Conservation (phyloP, 2,113 vertebrate species). For the Hippocampus barbouri region DNA sequence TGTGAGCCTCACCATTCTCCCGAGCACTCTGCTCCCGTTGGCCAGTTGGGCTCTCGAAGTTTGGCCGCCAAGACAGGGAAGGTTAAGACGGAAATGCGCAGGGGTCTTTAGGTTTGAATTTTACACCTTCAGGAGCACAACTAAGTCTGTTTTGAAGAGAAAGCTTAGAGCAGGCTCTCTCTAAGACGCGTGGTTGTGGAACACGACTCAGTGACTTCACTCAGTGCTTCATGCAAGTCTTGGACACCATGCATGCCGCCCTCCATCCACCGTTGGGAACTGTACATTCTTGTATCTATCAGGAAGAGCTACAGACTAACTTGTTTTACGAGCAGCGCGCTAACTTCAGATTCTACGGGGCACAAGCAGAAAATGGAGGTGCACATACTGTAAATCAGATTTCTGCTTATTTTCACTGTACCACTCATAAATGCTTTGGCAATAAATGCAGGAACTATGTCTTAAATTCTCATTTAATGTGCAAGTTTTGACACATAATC, state of each 20-base stretch:
- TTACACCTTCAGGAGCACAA: slow-evolving; percentile 58
- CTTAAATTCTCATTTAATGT: no score
- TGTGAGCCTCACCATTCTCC: slow-evolving; percentile 15
- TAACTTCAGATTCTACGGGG: no score
- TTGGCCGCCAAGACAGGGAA: slow-evolving; percentile 23
- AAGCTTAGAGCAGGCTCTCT: slow-evolving; percentile 51
- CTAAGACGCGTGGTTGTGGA: slow-evolving; percentile 39
- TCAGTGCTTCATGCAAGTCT: slow-evolving; percentile 31
- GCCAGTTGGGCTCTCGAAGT: neutral
- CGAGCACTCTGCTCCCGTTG: slow-evolving; percentile 11
- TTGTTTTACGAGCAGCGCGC: neutral
- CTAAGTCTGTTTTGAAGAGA: slow-evolving; percentile 51
- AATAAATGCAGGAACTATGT: no score
- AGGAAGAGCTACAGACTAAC: no score
- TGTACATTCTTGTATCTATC: neutral
- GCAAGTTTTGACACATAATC: neutral
- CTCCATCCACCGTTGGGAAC: no score
- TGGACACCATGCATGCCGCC: slow-evolving; percentile 3
- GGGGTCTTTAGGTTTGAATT: slow-evolving; percentile 65
- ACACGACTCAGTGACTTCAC: slow-evolving; percentile 29
- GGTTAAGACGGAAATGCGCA: slow-evolving; percentile 42
- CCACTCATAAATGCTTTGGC: no score
- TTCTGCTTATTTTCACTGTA: no score
- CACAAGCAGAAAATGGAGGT: no score
- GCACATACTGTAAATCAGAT: no score